Percentiles rank a stretch among this genome's conserved stretches.
These are phyloP conservation scores for Eristalis pertinax DNA, from an alignment of 2,888 invertebrate genomes.

Conservation along the genomic window DNA sequence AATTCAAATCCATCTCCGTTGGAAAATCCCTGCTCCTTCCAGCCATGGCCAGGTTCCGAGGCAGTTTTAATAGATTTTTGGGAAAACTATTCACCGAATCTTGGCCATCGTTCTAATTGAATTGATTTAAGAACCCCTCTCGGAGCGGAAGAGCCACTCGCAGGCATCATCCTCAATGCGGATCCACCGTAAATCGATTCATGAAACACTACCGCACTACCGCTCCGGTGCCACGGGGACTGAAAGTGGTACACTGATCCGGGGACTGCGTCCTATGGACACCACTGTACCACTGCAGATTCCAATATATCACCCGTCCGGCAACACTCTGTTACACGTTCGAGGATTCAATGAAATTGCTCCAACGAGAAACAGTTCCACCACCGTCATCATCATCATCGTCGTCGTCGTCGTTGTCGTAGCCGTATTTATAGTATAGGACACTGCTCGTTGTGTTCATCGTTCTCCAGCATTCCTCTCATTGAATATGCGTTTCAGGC, in stretches of 20 bases:
- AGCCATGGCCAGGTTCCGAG: neutral
- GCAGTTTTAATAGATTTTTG: neutral
- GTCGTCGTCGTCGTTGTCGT: constrained; percentile 20
- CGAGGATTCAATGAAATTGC: constrained; percentile 66
- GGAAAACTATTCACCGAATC: neutral
- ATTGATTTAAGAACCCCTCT: constrained; percentile 22
- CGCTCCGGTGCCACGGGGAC: constrained; percentile 17
- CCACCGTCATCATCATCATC: constrained; percentile 49
- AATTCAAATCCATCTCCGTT: neutral
- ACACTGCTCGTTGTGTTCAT: constrained; percentile 15
- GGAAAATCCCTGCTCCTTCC: neutral
- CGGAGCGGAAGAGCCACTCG: constrained; percentile 3
- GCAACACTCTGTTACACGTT: constrained; percentile 66
- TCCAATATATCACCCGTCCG: constrained; percentile 66
- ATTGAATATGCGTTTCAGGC: constrained; percentile 58
- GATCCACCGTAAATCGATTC: constrained; percentile 48
- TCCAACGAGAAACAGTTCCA: constrained; percentile 16
- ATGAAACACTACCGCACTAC: constrained; percentile 57
- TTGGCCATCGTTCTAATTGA: constrained; percentile 41
- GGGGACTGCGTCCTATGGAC: neutral
- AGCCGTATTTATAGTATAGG: neutral
- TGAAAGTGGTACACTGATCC: constrained; percentile 5
- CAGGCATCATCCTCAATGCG: constrained; percentile 24
- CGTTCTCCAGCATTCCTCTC: constrained; percentile 36
- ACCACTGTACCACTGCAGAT: constrained; percentile 60